Percentiles rank a stretch among this genome's conserved stretches.
Conservation (phyloP, 1,140 invertebrate genomes). For the Solenopsis fugax region DNA sequence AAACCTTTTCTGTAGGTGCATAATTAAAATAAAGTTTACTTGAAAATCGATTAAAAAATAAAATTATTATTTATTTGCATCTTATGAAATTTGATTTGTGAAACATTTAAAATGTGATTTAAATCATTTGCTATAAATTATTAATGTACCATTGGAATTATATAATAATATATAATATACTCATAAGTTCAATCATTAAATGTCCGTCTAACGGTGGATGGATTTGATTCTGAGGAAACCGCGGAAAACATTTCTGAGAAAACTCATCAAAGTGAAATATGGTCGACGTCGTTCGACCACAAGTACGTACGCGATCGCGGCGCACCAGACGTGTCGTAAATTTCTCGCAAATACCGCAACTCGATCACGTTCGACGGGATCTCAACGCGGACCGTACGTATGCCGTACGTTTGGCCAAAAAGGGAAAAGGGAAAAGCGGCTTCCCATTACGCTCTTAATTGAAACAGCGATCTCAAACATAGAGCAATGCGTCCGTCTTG, state of each 20-base stretch:
- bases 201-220: background rate
- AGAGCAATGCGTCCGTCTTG: conserved; percentile 61
- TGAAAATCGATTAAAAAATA: background rate
- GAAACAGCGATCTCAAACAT: conserved; percentile 70
- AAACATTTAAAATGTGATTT: background rate
- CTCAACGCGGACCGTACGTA: conserved; percentile 54
- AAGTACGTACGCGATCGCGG: conserved; percentile 51
- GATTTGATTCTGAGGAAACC: conserved; percentile 38
- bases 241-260: conserved; percentile 55
- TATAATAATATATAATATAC: background rate
- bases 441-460: conserved; percentile 75
- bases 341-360: conserved; percentile 70
- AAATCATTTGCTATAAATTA: background rate
- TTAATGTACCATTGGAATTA: background rate
- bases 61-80: background rate
- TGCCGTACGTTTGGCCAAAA: conserved; percentile 3
- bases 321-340: conserved; percentile 54
- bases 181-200: background rate
- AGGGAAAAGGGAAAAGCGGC: conserved; percentile 6
- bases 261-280: conserved; percentile 59
- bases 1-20: too few species aligned
- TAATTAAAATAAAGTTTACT: conserved; percentile 11
- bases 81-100: background rate
- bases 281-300: conserved; percentile 38
- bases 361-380: conserved; percentile 67